Base-by-base conservation (phyloP, 2,113 vertebrate species). In the Lucifuga dentata region DNA sequence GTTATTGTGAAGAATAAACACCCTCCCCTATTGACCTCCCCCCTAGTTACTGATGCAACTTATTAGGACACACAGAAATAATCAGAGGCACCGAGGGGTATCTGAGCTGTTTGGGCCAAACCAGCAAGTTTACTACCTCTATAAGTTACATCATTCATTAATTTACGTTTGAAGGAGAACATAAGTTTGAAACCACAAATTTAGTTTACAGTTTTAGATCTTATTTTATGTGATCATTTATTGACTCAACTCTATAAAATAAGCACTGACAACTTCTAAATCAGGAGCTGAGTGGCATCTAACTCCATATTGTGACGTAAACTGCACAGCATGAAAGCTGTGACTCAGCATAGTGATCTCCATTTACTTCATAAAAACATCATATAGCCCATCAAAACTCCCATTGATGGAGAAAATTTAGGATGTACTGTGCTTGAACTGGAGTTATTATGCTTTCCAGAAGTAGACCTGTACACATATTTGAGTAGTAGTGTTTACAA, bases 301-400 rank as follows among this genome's bases (percentile, higher is more conserved):
- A 77, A 61, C 64, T 64, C 41, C 23, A 21, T 49, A 44, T 71
- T 46, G 24, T 76, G 66, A 52, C 44, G 66, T 33, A 16, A 52
- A 43, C 26, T 51, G 45, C 23, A 32, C 67, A 32, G 51, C 9
- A 52, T 57, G 36, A 63, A 61, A 55, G 76, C 78, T 57, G 44
- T 85, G 80, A 88, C 59, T 86, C 84, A 76, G 69, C 80, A 68
- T 10, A 23, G 55, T 53, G 39, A 84, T 66, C 62, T 23, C 59
- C 43, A 26, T 69, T 44, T n/a, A n/a, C n/a, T n/a, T 20, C 66
- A 60, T 65, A 36, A 80, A 84, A 73, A 64, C 64, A 55, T 46
- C 1, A 50, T 41, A 68, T 39, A 58, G 67, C 73, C 64, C 76
- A 73, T 76, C 50, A 63, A 45, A 62, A 32, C 56, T 43, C 45